These are phyloP conservation scores for Atrichornis clamosus DNA, from an alignment of 2,113 vertebrate genomes.

Conservation along the genomic window DNA sequence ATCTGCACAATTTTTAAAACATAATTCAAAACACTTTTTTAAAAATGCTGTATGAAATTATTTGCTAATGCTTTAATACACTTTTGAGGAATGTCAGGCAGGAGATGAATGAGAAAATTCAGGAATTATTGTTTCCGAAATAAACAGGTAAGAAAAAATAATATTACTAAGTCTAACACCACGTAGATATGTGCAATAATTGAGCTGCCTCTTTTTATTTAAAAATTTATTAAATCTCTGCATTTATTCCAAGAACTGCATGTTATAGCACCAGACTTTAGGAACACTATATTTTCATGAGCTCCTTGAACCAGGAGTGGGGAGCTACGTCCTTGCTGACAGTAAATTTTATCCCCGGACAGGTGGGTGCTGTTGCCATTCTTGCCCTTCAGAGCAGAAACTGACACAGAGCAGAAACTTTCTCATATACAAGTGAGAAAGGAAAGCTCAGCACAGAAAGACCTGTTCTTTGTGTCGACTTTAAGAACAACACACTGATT, in stretches of 20 bases:
- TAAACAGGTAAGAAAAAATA: neutral
- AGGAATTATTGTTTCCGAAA: neutral
- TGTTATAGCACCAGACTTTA: neutral
- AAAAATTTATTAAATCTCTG: neutral
- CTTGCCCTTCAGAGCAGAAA: neutral
- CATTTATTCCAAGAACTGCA: neutral
- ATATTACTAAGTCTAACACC: neutral
- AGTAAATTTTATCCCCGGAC: neutral
- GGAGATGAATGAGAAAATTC: neutral
- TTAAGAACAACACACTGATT: accelerated
- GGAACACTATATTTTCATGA: neutral
- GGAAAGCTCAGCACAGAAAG: neutral
- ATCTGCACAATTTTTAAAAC: neutral
- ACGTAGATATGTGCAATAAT: neutral
- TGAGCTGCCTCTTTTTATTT: neutral
- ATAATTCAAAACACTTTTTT: neutral
- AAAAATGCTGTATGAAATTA: neutral
- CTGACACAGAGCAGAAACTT: neutral
- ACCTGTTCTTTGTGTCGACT: neutral
- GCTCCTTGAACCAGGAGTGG: neutral
- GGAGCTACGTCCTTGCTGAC: neutral
- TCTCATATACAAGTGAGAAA: neutral
- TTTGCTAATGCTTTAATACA: neutral
- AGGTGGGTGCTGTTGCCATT: accelerated
- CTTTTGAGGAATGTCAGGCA: neutral